A percentile compares a stretch with the other conserved stretches of the same genome.
phyloP scores from a whole-genome alignment of 2,113 vertebrate genomes.

The Capricornis sumatraensis region DNA sequence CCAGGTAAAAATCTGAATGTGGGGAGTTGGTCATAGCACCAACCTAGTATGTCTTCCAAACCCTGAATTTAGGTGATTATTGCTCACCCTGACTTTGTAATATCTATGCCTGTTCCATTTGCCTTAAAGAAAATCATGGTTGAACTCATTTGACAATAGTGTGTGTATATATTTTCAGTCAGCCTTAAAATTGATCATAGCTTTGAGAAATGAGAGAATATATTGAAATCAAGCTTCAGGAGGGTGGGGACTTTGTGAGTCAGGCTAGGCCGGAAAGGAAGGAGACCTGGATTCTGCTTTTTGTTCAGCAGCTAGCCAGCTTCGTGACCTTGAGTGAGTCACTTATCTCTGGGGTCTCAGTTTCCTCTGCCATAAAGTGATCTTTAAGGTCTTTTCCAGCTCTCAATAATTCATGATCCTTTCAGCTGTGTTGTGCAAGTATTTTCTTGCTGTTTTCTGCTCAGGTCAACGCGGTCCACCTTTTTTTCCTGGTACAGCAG shows the following conservation, averaged over 20 bases:
- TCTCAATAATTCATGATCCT: not conserved
- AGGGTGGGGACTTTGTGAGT: not conserved
- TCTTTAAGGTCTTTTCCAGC: not conserved
- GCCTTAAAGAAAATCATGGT: not conserved
- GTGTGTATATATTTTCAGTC: not conserved
- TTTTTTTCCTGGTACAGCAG: not conserved
- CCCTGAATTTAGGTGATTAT: not conserved
- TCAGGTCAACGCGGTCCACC: not conserved
- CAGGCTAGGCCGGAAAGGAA: not conserved
- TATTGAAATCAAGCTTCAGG: not conserved
- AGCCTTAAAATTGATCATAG: not conserved
- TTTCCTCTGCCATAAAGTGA: slow-evolving; percentile 22
- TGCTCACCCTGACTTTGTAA: not conserved
- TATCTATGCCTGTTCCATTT: not conserved
- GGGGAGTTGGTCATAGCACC: not conserved
- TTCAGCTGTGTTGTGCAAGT: not conserved
- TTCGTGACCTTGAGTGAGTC: not conserved
- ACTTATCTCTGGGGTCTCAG: not conserved
- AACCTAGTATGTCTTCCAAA: not conserved
- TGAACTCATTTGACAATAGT: not conserved
- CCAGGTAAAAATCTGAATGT: not conserved
- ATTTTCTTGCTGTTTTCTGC: not conserved
- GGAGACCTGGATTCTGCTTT: slow-evolving; percentile 4
- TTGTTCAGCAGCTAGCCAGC: slow-evolving; percentile 24
- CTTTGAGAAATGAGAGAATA: not conserved